These are phyloP conservation scores for Octopus sinensis DNA, from an alignment of 1,140 invertebrate species.

Conservation along the genomic window DNA sequence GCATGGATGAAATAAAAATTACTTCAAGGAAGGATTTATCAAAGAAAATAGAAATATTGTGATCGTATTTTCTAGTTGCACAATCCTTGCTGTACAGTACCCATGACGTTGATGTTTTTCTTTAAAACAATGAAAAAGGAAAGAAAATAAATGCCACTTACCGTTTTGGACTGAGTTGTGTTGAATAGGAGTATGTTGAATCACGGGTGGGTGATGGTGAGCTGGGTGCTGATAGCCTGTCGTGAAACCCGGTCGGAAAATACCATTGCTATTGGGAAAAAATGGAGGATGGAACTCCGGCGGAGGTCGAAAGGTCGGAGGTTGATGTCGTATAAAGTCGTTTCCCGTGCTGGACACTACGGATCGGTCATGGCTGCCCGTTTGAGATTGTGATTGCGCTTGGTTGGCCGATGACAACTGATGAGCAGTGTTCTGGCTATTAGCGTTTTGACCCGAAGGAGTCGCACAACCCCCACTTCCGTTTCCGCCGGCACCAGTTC, in stretches of 20 bases:
- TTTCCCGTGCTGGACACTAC: constrained; percentile 33
- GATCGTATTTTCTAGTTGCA: too few species aligned
- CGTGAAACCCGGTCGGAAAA: constrained; percentile 48
- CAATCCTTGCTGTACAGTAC: too few species aligned
- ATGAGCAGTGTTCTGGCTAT: constrained; percentile 39
- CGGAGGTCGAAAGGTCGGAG: constrained; percentile 43
- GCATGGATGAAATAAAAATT: too few species aligned
- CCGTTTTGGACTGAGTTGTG: constrained; percentile 48
- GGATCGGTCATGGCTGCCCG: constrained; percentile 36
- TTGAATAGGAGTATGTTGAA: constrained; percentile 39
- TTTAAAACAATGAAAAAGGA: background rate
- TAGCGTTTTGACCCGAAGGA: constrained; percentile 26
- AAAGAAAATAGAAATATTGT: too few species aligned
- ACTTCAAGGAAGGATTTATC: too few species aligned
- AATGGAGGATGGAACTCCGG: constrained; percentile 52
- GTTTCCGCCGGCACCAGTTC: background rate
- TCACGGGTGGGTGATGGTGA: constrained; percentile 46
- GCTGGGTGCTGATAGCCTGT: constrained; percentile 51
- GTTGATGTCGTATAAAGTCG: constrained; percentile 49
- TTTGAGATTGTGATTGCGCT: constrained; percentile 29
- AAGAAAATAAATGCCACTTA: constrained; percentile 28
- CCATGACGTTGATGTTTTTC: background rate
- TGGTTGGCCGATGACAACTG: constrained; percentile 26
- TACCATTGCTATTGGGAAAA: constrained; percentile 53
- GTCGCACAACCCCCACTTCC: constrained; percentile 15